These are phyloP conservation scores for Allochrocebus solatus DNA, from an alignment of 2,797 vertebrate species.

Conservation along the genomic window DNA sequence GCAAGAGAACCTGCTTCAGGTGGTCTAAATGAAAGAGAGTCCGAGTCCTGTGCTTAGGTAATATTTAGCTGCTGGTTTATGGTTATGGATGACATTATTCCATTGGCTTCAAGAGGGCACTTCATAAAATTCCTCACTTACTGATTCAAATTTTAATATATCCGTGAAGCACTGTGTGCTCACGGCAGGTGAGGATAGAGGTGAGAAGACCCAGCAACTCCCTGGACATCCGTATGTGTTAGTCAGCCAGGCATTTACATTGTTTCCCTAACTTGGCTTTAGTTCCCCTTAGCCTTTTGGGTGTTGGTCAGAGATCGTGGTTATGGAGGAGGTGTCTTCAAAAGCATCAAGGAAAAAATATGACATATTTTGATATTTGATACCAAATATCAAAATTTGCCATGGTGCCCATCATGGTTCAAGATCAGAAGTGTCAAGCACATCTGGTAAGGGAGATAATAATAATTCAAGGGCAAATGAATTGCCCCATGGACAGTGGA, in stretches of 20 bases:
- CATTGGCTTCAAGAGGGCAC: neutral
- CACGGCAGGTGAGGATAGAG: fast-evolving
- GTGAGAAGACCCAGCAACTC: neutral
- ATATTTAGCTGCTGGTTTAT: neutral
- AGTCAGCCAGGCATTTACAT: neutral
- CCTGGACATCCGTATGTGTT: neutral
- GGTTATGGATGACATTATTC: neutral
- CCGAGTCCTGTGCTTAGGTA: neutral
- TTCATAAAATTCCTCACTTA: neutral
- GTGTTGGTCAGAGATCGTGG: neutral
- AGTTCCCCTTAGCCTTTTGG: neutral
- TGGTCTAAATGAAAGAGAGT: neutral
- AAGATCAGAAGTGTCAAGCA: neutral
- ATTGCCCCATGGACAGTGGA: neutral
- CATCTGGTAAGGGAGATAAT: neutral
- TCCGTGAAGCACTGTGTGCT: neutral
- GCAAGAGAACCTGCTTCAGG: neutral
- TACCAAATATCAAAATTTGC: neutral
- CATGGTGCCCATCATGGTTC: neutral
- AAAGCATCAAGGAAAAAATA: no score
- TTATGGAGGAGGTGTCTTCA: no score
- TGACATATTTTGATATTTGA: no score
- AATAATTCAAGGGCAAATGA: neutral
- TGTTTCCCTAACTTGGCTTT: neutral
- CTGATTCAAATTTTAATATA: neutral